Conservation (phyloP, 64 coral and sea anemone genomes). For the Hydrozoanthus tunicans region DNA sequence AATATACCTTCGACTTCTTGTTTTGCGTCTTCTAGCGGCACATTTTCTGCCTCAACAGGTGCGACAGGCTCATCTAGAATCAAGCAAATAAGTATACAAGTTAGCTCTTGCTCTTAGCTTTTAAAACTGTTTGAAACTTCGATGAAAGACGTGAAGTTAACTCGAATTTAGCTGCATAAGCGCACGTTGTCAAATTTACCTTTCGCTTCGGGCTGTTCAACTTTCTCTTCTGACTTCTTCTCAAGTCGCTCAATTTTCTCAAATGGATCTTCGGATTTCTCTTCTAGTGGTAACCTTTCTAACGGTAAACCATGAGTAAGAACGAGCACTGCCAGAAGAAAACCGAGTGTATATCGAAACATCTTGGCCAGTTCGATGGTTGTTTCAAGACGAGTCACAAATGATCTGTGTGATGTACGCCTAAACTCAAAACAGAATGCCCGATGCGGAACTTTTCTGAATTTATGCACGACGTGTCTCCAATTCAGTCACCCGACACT, state of each 20-base stretch:
- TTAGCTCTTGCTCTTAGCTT: too few species aligned
- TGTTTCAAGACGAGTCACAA: neutral
- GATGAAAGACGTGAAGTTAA: neutral
- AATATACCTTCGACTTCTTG: too few species aligned
- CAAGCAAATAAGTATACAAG: too few species aligned
- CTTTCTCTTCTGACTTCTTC: neutral
- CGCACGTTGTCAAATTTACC: neutral
- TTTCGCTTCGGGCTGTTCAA: slow-evolving; percentile 11
- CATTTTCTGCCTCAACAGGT: too few species aligned
- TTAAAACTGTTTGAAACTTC: neutral
- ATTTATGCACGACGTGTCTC: slow-evolving; percentile 16
- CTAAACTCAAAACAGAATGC: neutral
- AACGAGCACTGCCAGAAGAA: slow-evolving; percentile 7
- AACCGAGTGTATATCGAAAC: slow-evolving; percentile 46
- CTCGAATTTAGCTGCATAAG: neutral
- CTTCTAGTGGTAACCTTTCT: neutral
- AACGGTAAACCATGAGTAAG: slow-evolving; percentile 35
- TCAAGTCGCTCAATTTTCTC: slow-evolving; percentile 16
- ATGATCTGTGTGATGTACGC: neutral
- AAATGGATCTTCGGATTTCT: slow-evolving; percentile 23
- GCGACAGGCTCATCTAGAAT: too few species aligned
- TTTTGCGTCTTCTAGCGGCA: too few species aligned
- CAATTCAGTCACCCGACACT: neutral
- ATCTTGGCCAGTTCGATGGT: neutral
- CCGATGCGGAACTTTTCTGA: slow-evolving; percentile 42